phyloP scores from a whole-genome alignment of 2,113 vertebrate species.

The Myodes glareolus region DNA sequence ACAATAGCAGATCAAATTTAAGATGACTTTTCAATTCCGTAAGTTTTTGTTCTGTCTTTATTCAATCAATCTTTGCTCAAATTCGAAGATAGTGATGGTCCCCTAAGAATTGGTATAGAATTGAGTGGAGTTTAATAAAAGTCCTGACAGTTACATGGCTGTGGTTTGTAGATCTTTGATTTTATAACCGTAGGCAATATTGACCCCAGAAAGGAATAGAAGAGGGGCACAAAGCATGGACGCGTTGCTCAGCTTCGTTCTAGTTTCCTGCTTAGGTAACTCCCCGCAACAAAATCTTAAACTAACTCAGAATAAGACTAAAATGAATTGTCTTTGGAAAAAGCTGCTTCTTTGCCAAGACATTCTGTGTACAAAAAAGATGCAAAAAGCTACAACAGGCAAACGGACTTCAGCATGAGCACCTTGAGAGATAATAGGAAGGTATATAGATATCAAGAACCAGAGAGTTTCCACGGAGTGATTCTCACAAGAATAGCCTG shows the following conservation, averaged over 20 bases:
- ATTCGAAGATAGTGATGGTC: conserved; percentile 83
- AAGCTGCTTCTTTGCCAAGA: conserved; percentile 72
- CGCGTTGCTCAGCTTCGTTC: conserved; percentile 78
- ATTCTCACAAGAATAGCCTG: conserved; percentile 49
- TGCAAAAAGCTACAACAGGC: conserved; percentile 74
- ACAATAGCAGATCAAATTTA: conserved; percentile 80
- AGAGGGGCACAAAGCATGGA: conserved; percentile 60
- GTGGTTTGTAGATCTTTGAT: conserved; percentile 84
- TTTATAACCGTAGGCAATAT: conserved; percentile 84
- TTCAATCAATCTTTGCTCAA: conserved; percentile 88
- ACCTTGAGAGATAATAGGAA: conserved; percentile 52
- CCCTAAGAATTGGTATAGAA: conserved; percentile 84
- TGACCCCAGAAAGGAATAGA: conserved; percentile 82
- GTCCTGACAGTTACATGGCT: conserved; percentile 84
- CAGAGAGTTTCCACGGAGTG: not conserved
- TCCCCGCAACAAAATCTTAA: conserved; percentile 72
- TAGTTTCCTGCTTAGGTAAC: conserved; percentile 79
- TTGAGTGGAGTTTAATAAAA: conserved; percentile 87
- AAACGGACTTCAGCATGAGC: conserved; percentile 69
- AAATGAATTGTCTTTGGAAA: conserved; percentile 67
- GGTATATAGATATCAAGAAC: conserved; percentile 50
- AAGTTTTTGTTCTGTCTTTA: conserved; percentile 89
- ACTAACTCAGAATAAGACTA: conserved; percentile 73
- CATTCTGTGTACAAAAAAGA: conserved; percentile 73
- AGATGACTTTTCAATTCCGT: conserved; percentile 86